Conservation (phyloP, 1,140 invertebrate species). For the Plodia interpunctella region DNA sequence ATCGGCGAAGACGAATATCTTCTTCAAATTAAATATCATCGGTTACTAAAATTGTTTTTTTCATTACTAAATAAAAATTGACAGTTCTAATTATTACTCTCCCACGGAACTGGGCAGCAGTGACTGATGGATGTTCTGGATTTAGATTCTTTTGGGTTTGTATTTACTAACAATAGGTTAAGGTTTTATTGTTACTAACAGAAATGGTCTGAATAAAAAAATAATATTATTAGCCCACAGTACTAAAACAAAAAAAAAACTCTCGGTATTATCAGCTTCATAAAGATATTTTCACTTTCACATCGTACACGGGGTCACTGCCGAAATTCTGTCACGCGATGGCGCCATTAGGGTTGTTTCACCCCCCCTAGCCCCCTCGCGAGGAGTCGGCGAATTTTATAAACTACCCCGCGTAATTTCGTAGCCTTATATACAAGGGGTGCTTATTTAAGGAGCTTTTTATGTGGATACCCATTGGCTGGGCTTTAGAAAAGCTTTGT, state of each 20-base stretch:
- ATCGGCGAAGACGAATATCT: too few species aligned
- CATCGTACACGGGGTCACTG: conserved; percentile 64
- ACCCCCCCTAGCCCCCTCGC: conserved; percentile 23
- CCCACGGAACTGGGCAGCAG: too few species aligned
- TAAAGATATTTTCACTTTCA: conserved; percentile 72
- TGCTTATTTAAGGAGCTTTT: conserved; percentile 47
- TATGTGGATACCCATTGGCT: conserved; percentile 55
- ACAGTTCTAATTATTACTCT: too few species aligned
- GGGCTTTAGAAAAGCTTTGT: conserved; percentile 40
- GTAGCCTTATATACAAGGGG: conserved; percentile 46
- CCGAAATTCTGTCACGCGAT: conserved; percentile 75
- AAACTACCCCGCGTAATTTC: conserved; percentile 67
- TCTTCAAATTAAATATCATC: too few species aligned
- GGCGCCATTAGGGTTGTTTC: conserved; percentile 65
- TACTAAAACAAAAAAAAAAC: neutral
- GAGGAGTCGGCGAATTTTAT: conserved; percentile 70
- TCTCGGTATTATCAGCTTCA: conserved; percentile 46
- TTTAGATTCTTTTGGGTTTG: too few species aligned
- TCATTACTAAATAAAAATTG: too few species aligned
- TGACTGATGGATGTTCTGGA: too few species aligned
- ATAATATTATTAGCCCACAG: too few species aligned
- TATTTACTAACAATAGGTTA: too few species aligned
- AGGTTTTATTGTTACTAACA: too few species aligned
- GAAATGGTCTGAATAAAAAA: too few species aligned
- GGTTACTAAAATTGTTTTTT: too few species aligned